Base-by-base conservation (phyloP, 2,888 invertebrate species). In the Heteromyza rotundicornis region DNA sequence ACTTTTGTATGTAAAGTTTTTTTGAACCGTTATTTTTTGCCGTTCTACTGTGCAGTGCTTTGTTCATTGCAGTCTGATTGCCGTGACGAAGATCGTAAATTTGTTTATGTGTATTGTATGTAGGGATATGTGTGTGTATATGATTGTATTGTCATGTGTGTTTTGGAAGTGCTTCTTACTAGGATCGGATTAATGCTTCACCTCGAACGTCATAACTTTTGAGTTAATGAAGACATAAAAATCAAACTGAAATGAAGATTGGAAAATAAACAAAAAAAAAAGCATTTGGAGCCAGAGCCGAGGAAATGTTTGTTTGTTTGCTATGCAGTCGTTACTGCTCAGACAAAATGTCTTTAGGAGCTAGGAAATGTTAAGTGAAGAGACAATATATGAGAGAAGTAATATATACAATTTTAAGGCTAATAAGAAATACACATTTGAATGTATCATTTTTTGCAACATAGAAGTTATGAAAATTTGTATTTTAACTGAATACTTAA, bases 221-320 rank as follows among this genome's bases (percentile, higher is more conserved):
- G 68, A 70, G 70, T 74, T 77, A 77, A 77, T 77, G 78, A 77
- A 78, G 77, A 78, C 77, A 78, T 77, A 78, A 77, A 78, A 73
- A 68, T 67, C 73, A 74, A 70, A 20, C 23, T 57, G 60, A 64
- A 59, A 58, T 64, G 64, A 68, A 68, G 63, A 67, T 64, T 63
- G 62, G 53, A 54, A 22, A 65, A 66, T 57, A 65, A 58, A 65
- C 35, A 51, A 23, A 23, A 36, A 63, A 19, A 47, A n/a, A n/a
- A n/a, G n/a, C n/a, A n/a, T n/a, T n/a, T n/a, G n/a, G n/a, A n/a
- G n/a, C n/a, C n/a, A n/a, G n/a, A n/a, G n/a, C n/a, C n/a, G n/a
- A 22, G 40, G 36, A 2, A 40, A 7, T 40, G n/a, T 12, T 40
- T 40, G 40, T 14, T n/a, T 40, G 5, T n/a, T 40, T 3, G 40